Evolutionary conservation across 2,797 vertebrate genomes (phyloP).

Genomic region (Hozukius guyotensis): DNA sequence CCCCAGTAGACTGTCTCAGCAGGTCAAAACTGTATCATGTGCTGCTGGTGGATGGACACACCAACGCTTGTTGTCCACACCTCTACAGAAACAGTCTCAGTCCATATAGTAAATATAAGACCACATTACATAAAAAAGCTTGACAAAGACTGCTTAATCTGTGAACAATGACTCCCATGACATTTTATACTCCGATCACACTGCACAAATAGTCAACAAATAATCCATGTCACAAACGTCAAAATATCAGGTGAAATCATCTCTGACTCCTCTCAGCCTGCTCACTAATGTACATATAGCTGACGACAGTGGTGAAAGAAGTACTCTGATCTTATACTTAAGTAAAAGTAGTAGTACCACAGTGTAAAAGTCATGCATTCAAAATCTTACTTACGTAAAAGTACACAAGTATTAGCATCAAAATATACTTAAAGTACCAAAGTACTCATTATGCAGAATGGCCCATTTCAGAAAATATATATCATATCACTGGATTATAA

Average conservation of each 20-base stretch:
- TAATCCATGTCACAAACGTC: neutral
- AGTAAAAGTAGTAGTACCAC: no score
- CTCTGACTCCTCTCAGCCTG: neutral
- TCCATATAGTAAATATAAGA: neutral
- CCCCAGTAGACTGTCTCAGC: slow-evolving; percentile 28
- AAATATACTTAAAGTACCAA: no score
- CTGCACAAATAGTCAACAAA: neutral
- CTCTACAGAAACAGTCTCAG: neutral
- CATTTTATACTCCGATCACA: neutral
- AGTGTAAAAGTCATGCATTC: no score
- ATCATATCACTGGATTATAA: no score
- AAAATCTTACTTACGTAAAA: no score
- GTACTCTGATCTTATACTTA: no score
- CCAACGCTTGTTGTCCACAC: slow-evolving; percentile 18
- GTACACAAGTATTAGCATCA: no score
- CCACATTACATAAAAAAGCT: neutral
- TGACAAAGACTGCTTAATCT: neutral
- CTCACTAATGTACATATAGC: neutral
- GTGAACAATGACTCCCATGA: neutral
- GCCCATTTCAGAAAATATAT: no score
- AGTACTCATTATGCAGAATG: no score
- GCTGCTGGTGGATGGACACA: slow-evolving; percentile 13
- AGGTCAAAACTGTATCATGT: slow-evolving; percentile 26
- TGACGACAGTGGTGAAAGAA: no score
- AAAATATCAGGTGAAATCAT: neutral